Evolutionary conservation across 2,888 invertebrate species (phyloP).

Genomic region (Caradrina clavipalpis): DNA sequence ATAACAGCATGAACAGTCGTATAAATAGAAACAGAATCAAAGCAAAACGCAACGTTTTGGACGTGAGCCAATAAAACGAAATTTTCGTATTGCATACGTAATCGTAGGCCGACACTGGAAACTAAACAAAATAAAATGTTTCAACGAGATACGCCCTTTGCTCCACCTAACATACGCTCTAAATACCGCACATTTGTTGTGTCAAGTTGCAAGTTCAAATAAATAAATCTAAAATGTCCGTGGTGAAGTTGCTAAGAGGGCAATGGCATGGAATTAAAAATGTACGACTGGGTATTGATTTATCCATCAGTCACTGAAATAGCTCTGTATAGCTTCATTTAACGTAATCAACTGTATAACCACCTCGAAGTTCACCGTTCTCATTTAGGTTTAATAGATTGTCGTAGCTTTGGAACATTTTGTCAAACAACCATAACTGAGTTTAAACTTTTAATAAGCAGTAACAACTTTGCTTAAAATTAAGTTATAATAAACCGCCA

Average conservation of each 20-base stretch:
- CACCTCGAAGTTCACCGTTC: not conserved
- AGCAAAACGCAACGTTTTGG: constrained; percentile 80
- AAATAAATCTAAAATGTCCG: constrained; percentile 28
- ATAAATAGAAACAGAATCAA: constrained; percentile 82
- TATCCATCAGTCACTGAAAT: constrained; percentile 56
- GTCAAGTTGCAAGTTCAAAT: constrained; percentile 41
- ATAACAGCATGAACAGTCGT: constrained; percentile 79
- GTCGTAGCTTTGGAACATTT: not conserved
- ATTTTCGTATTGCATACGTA: constrained; percentile 78
- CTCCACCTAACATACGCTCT: constrained; percentile 36
- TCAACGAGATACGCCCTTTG: constrained; percentile 54
- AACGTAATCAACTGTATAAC: constrained; percentile 9
- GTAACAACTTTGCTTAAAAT: not conserved
- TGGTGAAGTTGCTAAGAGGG: constrained; percentile 38
- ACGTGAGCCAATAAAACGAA: constrained; percentile 76
- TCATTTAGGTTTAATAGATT: not conserved
- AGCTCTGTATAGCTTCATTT: constrained; percentile 41
- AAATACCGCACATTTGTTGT: constrained; percentile 34
- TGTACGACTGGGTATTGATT: constrained; percentile 66
- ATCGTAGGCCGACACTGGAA: constrained; percentile 63
- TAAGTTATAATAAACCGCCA: constrained; percentile 5
- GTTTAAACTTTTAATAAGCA: not conserved
- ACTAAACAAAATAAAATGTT: constrained; percentile 52
- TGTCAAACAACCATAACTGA: too few species aligned
- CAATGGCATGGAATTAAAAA: constrained; percentile 66